Evolutionary conservation across 2,113 vertebrate genomes (phyloP).

Genomic region (Rattus rattus): DNA sequence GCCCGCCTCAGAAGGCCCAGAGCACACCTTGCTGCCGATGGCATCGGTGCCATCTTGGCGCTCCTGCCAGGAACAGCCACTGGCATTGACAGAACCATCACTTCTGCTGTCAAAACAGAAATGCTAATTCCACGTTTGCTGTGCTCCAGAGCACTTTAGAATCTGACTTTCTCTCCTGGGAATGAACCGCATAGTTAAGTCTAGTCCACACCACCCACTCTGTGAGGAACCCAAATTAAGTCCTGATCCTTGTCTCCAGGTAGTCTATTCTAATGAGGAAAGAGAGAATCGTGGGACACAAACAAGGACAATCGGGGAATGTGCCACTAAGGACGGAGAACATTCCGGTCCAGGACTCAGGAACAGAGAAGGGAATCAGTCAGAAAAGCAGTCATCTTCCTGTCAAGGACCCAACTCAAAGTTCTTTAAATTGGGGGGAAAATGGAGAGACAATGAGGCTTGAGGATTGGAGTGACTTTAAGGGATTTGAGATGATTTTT

Average conservation of each 20-base stretch:
- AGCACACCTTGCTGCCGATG: neutral
- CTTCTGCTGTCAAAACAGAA: neutral
- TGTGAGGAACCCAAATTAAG: neutral
- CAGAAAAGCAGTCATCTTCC: neutral
- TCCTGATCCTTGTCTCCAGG: neutral
- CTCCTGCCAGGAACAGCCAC: conserved; percentile 37
- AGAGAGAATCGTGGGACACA: neutral
- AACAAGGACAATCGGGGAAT: neutral
- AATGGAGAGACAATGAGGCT: neutral
- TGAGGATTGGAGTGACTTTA: neutral
- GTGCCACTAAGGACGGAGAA: accelerated
- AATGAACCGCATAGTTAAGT: neutral
- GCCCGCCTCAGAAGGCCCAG: accelerated
- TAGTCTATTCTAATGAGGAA: neutral
- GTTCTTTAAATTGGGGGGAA: neutral
- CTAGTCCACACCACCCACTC: neutral
- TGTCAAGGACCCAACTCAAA: neutral
- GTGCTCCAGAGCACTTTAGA: neutral
- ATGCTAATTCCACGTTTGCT: neutral
- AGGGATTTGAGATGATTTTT: neutral
- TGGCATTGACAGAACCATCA: conserved; percentile 22
- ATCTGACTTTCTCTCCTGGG: neutral
- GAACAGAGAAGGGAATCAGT: accelerated
- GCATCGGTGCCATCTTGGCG: conserved; percentile 28
- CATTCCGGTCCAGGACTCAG: neutral